Conservation (phyloP, 2,888 invertebrate species). For the Zeuzera pyrina region DNA sequence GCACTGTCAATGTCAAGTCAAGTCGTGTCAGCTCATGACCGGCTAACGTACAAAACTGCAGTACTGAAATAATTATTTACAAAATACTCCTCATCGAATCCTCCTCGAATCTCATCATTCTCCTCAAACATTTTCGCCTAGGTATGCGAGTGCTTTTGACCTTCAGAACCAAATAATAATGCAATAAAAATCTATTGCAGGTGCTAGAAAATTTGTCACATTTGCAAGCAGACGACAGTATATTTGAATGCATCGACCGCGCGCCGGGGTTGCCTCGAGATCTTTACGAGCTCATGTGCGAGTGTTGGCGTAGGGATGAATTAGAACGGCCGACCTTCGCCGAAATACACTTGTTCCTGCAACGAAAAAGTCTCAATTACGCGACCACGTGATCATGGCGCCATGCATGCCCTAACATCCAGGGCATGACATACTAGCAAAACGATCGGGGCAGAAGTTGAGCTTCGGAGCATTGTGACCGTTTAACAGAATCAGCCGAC, state of each 20-base stretch:
- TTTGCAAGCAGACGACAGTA: slow-evolving; percentile 75
- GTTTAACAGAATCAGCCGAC: too few species aligned
- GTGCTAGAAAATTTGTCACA: slow-evolving; percentile 87
- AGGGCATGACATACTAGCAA: slow-evolving; percentile 6
- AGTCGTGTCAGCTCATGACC: too few species aligned
- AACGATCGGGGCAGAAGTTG: slow-evolving; percentile 15
- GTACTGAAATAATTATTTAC: too few species aligned
- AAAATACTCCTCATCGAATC: too few species aligned
- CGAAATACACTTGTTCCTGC: slow-evolving; percentile 87
- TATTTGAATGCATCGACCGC: slow-evolving; percentile 76
- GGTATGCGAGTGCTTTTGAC: too few species aligned
- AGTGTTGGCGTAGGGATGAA: slow-evolving; percentile 88
- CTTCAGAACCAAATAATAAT: too few species aligned
- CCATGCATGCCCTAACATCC: slow-evolving; percentile 17
- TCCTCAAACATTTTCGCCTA: too few species aligned
- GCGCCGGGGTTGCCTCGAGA: slow-evolving; percentile 83
- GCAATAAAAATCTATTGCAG: slow-evolving; percentile 32
- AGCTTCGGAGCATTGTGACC: too few species aligned
- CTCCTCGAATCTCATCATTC: too few species aligned
- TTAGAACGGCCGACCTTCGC: slow-evolving; percentile 83
- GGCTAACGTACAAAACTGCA: too few species aligned
- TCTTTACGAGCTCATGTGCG: slow-evolving; percentile 87
- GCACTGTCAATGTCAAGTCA: too few species aligned
- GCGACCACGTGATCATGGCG: slow-evolving; percentile 42
- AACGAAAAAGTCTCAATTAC: slow-evolving; percentile 53